Conservation (phyloP, 2,797 vertebrate genomes). For the Falco rusticolus region DNA sequence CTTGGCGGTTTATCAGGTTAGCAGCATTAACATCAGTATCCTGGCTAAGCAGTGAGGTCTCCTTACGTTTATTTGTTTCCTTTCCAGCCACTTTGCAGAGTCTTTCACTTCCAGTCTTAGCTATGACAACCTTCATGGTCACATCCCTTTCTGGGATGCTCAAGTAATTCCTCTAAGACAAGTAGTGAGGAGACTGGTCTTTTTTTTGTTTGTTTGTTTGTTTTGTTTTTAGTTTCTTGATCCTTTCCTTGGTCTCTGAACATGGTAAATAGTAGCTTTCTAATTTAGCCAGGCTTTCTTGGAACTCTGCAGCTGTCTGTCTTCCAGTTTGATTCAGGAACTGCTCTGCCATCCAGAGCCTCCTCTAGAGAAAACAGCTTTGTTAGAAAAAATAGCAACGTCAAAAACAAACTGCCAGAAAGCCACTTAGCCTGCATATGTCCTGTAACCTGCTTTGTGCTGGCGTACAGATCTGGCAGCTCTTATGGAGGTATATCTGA, state of each 20-base stretch:
- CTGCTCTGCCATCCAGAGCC: not conserved
- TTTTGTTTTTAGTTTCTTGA: not conserved
- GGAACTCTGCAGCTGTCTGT: not conserved
- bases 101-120: not conserved
- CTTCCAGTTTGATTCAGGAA: not conserved
- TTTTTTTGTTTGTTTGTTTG: fast-evolving
- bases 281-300: not conserved
- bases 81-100: not conserved
- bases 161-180: not conserved
- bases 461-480: not conserved
- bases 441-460: not conserved
- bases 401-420: not conserved
- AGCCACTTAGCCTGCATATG: not conserved
- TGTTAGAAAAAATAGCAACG: not conserved
- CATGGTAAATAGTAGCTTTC: not conserved
- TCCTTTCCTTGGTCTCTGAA: not conserved
- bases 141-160: not conserved
- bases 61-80: not conserved
- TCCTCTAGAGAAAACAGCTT: not conserved
- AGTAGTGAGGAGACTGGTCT: not conserved
- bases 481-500: not conserved
- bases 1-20: not conserved
- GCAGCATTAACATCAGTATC: not conserved
- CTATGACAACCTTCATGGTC: not conserved
- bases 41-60: not conserved